Conservation (phyloP, 2,888 invertebrate genomes). For the Alviniconcha strummeri region DNA sequence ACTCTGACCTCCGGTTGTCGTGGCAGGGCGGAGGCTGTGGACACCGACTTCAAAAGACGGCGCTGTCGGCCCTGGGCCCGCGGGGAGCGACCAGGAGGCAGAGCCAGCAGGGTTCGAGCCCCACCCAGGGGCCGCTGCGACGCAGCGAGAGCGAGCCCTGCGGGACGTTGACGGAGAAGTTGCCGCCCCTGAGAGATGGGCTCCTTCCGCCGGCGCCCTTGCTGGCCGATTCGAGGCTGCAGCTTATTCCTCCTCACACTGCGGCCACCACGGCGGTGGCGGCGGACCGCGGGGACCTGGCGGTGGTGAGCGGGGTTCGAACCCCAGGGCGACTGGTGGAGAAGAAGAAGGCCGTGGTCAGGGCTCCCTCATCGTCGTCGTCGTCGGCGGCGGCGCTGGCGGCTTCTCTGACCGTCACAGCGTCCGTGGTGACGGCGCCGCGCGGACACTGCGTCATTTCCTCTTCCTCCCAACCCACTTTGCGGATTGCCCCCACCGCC, state of each 20-base stretch:
- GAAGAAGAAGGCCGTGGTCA: background rate
- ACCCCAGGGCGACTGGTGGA: background rate
- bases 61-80: background rate
- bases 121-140: background rate
- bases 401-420: slow-evolving; percentile 14
- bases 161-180: background rate
- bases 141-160: slow-evolving; percentile 27
- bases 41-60: slow-evolving; percentile 20
- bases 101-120: background rate
- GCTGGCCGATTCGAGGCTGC: background rate
- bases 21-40: slow-evolving; percentile 7
- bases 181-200: background rate
- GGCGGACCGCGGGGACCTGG: background rate
- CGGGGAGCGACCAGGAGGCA: slow-evolving; percentile 10
- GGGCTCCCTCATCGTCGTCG: background rate
- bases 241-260: too few relatives aligned
- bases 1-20: slow-evolving; percentile 12
- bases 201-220: background rate
- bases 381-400: background rate
- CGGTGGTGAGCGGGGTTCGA: background rate
- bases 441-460: slow-evolving; percentile 24
- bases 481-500: background rate
- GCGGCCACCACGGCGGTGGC: background rate
- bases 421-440: slow-evolving; percentile 1
- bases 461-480: slow-evolving; percentile 25